phyloP scores from a whole-genome alignment of 1,140 invertebrate species.

The Ceratosolen fusciceps region DNA sequence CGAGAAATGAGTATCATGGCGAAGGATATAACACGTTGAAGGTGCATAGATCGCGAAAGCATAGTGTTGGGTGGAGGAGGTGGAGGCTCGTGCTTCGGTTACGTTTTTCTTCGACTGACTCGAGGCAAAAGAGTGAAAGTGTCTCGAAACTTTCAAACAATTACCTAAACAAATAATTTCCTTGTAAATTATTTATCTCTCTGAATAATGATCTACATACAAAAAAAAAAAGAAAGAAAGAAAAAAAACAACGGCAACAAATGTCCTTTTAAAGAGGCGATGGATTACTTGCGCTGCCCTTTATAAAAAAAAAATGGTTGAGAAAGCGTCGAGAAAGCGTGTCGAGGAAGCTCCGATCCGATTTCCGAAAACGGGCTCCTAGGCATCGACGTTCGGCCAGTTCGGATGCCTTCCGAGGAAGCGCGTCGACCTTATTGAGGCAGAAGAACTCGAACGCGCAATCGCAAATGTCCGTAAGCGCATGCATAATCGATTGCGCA shows the following conservation, averaged over 20 bases:
- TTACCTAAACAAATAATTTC: background rate
- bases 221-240: too few species aligned
- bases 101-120: background rate
- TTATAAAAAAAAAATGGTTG: too few species aligned
- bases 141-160: background rate
- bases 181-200: background rate
- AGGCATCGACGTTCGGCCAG: background rate
- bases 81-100: background rate
- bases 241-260: too few species aligned
- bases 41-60: too few species aligned
- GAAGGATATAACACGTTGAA: too few species aligned
- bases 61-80: background rate
- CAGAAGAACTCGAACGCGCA: background rate
- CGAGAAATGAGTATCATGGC: too few species aligned
- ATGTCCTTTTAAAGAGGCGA: too few species aligned
- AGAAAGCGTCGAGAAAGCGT: too few species aligned
- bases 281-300: background rate
- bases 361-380: too few species aligned
- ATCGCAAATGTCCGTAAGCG: background rate
- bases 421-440: background rate
- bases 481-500: slow-evolving; percentile 3
- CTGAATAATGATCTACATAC: too few species aligned
- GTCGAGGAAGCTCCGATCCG: too few species aligned
- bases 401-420: background rate
- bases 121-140: background rate